Evolutionary conservation across 2,113 vertebrate genomes (phyloP).

Genomic region (Verasper variegatus): DNA sequence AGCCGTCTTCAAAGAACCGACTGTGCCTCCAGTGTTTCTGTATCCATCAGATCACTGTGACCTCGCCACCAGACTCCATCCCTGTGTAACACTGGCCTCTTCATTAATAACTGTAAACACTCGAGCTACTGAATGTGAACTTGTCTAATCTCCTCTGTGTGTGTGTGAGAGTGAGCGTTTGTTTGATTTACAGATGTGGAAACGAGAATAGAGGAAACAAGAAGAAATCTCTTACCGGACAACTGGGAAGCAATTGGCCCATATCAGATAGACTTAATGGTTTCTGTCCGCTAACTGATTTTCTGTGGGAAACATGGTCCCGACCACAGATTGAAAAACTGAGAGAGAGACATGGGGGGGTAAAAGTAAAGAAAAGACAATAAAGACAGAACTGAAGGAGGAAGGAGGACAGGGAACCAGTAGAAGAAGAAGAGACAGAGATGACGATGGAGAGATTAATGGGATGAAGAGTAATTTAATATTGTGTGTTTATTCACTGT

Average conservation of each 20-base stretch:
- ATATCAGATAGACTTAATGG: too few relatives aligned
- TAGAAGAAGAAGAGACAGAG: background rate
- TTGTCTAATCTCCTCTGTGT: conserved; percentile 34
- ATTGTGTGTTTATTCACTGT: conserved; percentile 44
- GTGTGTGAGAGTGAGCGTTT: conserved; percentile 4
- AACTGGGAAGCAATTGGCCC: too few relatives aligned
- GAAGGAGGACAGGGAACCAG: conserved; percentile 4
- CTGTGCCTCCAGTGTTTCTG: conserved; percentile 36
- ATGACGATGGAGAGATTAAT: conserved; percentile 13
- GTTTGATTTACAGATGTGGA: conserved; percentile 13
- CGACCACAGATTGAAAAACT: conserved; percentile 11
- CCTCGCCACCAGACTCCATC: conserved; percentile 27
- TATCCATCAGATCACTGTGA: conserved; percentile 38
- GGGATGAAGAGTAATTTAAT: conserved; percentile 41
- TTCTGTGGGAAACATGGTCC: conserved; percentile 1
- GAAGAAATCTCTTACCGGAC: too few relatives aligned
- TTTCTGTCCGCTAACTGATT: background rate
- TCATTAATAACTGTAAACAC: conserved; percentile 48
- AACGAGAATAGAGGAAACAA: background rate
- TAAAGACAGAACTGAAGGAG: background rate
- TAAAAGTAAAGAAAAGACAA: background rate
- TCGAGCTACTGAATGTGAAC: conserved; percentile 39
- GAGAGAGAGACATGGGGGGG: background rate
- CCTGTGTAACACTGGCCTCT: conserved; percentile 18
- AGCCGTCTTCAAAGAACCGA: conserved; percentile 15